phyloP scores from a whole-genome alignment of 1,140 invertebrate species.

The Diachasmimorpha longicaudata region DNA sequence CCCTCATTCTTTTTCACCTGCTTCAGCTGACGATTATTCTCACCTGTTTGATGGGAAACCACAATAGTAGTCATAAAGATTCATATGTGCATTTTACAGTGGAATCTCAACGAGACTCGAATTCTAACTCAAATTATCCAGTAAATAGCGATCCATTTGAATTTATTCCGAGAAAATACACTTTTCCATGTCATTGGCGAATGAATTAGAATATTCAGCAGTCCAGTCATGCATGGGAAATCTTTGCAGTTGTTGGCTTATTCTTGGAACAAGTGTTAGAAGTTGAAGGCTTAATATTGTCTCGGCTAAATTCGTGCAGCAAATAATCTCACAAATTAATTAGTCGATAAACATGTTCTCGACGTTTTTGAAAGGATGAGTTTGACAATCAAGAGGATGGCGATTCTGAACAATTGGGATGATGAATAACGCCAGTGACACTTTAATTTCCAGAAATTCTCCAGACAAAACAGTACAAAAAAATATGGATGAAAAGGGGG shows the following conservation, averaged over 20 bases:
- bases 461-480: constrained; percentile 10
- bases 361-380: not conserved
- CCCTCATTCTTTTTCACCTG: not conserved
- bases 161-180: constrained; percentile 16
- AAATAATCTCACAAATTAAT: not conserved
- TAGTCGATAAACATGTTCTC: not conserved
- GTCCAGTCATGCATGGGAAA: constrained; percentile 21
- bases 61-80: not conserved
- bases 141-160: not conserved
- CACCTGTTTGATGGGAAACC: not conserved
- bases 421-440: constrained; percentile 32
- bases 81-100: constrained; percentile 8
- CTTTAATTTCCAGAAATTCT: constrained; percentile 44
- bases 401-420: not conserved
- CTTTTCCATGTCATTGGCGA: constrained; percentile 14
- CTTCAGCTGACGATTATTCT: not conserved
- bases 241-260: not conserved
- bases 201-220: not conserved
- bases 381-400: not conserved
- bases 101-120: constrained; percentile 26
- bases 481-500: not conserved
- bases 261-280: not conserved
- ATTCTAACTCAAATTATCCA: constrained; percentile 17
- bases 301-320: not conserved
- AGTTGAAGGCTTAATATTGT: not conserved